Evolutionary conservation across 2,888 invertebrate genomes (phyloP), one percentile per base, ranked within the genome.

Genomic region (Hypercompe scribonia): DNA sequence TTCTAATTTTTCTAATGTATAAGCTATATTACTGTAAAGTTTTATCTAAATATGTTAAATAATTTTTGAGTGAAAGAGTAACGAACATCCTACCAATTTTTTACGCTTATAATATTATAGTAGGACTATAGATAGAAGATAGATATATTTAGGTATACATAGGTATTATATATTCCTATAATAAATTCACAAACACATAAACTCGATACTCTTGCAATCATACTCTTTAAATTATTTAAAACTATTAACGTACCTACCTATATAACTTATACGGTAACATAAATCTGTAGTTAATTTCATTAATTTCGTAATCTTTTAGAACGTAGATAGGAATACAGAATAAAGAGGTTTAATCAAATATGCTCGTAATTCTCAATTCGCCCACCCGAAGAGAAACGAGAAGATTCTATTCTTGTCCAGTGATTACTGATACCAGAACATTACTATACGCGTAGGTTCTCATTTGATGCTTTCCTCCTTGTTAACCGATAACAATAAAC

Each of bases 391-490:
- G 21, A 54, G 58, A 70, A 50, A 33, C 18, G 36, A 46, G 24
- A 18, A 70, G 31, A 21, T 66, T 66, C 71, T 42, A 58, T 58
- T 28, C 66, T 21, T 15, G 50, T 33, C 63, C 24, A 68, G 34
- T 67, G 68, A 31, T 72, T 72, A 72, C 50, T 70, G 61, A 66
- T 70, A 66, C 39, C 21, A n/a, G 70, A 67, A 75, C 67, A 64
- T 73, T 73, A 75, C 73, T 78, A 77, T 77, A 75, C 11, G 74
- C 74, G 81, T 81, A 74, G 78, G 76, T 67, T 54, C 74, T 71
- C 54, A 58, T 28, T 21, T 33, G 67, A 75, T 78, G 72, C 68
- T 82, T 82, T 80, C 70, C 64, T 72, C 71, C 68, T 39, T 67
- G 70, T 73, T 36, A 61, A 15, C 10, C 50, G 50, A 74, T 71